A percentile compares a stretch with the other conserved stretches of the same genome.
Conservation (phyloP, 2,888 invertebrate species). For the Dynastes maya region DNA sequence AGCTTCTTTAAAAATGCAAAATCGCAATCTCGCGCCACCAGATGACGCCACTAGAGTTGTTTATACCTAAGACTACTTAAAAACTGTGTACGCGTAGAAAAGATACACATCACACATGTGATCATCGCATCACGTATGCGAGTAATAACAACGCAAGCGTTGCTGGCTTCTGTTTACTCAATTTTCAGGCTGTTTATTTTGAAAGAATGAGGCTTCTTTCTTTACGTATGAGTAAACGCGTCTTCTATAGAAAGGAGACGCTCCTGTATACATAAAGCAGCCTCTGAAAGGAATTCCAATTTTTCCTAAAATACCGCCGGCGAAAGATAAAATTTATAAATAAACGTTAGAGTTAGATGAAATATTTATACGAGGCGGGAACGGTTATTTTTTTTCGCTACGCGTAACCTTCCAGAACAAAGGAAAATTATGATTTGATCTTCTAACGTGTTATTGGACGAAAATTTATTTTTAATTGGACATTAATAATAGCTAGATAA, state of each 20-base stretch:
- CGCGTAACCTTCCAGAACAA: constrained; percentile 7
- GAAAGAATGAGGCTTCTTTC: constrained; percentile 44
- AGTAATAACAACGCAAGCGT: constrained; percentile 10
- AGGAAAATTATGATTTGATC: constrained; percentile 4
- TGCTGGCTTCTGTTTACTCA: constrained; percentile 46
- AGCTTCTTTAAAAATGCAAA: neutral
- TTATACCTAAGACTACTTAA: neutral
- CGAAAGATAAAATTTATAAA: constrained; percentile 34
- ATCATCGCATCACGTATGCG: constrained; percentile 21
- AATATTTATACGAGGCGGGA: constrained; percentile 24
- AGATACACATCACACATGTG: constrained; percentile 11
- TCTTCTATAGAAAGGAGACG: constrained; percentile 29
- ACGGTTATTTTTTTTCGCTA: constrained; percentile 1
- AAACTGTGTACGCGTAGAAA: constrained; percentile 1
- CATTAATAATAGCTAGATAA: neutral
- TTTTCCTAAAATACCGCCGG: constrained; percentile 29
- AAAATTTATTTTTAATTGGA: constrained; percentile 13
- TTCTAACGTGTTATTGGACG: neutral
- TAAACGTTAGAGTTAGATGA: constrained; percentile 22
- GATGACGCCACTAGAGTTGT: constrained; percentile 17
- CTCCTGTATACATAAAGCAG: constrained; percentile 20
- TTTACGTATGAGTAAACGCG: constrained; percentile 20
- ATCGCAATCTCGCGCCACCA: constrained; percentile 13
- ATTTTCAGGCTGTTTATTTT: constrained; percentile 47
- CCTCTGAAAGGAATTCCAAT: constrained; percentile 33